Base-by-base conservation (phyloP, 2,888 invertebrate genomes). In the Dastarcus helophoroides region DNA sequence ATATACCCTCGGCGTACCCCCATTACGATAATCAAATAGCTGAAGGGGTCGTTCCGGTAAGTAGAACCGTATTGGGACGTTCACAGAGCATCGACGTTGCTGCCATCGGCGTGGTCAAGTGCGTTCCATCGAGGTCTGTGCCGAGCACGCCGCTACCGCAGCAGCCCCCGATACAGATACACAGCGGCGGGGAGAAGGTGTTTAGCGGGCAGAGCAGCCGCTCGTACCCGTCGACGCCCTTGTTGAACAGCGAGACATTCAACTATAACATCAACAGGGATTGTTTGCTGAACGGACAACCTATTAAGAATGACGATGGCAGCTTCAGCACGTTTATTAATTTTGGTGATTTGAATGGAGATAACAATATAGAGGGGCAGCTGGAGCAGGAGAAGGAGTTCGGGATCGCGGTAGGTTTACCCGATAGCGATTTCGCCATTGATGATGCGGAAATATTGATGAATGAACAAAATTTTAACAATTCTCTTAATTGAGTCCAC, bases 161-260 rank as follows among this genome's bases (percentile, higher is more conserved):
- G 62, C 23, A 62, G 60, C 17, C 40, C 29, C 36, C 44, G 38
- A 39, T 41, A 35, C 42, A 39, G 38, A 43, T 56, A 61, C n/a
- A 33, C 22, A n/a, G n/a, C n/a, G n/a, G n/a, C n/a, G n/a, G n/a
- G n/a, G n/a, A n/a, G n/a, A n/a, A n/a, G n/a, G n/a, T n/a, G n/a
- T n/a, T n/a, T n/a, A n/a, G n/a, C n/a, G n/a, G n/a, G n/a, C 46
- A 43, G 24, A 64, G 63, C 22, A 79, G 80, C 8, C 76, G 79
- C 51, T 84, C 84, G 1, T 81, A 82, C 59, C 83, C 84, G 13
- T 77, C 80, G 2, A 80, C 80, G 10, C 84, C 84, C 9, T 53
- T 73, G 35, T 56, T 71, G 36, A 60, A 63, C 8, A 63, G 67
- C 4, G 48, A 48, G 9, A 46, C 52, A 29, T 60, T 60, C 39